Conservation (phyloP, 1,140 invertebrate genomes). For the Phocides pigmalion region DNA sequence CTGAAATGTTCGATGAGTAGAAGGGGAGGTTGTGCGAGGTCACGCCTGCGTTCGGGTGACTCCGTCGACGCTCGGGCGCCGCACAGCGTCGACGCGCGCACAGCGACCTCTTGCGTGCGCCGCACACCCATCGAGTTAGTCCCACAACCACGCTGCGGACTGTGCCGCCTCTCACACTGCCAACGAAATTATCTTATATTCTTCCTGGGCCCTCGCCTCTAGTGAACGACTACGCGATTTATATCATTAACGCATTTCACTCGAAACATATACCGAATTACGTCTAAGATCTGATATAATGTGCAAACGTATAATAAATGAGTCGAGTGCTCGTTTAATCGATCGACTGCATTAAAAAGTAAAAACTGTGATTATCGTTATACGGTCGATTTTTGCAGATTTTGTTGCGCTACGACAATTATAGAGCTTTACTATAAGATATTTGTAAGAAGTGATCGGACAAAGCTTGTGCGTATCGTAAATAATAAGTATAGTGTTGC, state of each 20-base stretch:
- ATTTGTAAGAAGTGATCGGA: conserved; percentile 54
- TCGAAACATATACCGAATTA: conserved; percentile 46
- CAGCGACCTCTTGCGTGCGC: conserved; percentile 69
- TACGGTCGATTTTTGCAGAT: conserved; percentile 65
- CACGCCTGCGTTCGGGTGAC: conserved; percentile 59
- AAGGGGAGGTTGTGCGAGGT: conserved; percentile 71
- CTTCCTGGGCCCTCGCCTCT: conserved; percentile 68
- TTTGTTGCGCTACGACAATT: conserved; percentile 65
- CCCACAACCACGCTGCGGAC: conserved; percentile 74
- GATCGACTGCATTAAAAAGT: conserved; percentile 79
- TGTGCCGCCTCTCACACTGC: conserved; percentile 75
- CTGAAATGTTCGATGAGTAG: conserved; percentile 66
- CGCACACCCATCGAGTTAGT: conserved; percentile 67
- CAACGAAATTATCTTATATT: conserved; percentile 73
- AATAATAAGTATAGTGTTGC: conserved; percentile 60
- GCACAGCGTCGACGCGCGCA: conserved; percentile 62
- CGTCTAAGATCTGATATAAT: conserved; percentile 47
- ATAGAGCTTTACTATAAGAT: conserved; percentile 50
- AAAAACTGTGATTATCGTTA: conserved; percentile 75
- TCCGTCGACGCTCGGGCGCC: conserved; percentile 42
- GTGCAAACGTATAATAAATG: conserved; percentile 54
- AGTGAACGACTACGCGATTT: conserved; percentile 63
- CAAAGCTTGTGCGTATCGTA: conserved; percentile 50
- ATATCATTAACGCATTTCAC: conserved; percentile 46
- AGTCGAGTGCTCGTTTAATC: conserved; percentile 70